Conservation (phyloP, 2,888 invertebrate species). For the Galerucella calmariensis region DNA sequence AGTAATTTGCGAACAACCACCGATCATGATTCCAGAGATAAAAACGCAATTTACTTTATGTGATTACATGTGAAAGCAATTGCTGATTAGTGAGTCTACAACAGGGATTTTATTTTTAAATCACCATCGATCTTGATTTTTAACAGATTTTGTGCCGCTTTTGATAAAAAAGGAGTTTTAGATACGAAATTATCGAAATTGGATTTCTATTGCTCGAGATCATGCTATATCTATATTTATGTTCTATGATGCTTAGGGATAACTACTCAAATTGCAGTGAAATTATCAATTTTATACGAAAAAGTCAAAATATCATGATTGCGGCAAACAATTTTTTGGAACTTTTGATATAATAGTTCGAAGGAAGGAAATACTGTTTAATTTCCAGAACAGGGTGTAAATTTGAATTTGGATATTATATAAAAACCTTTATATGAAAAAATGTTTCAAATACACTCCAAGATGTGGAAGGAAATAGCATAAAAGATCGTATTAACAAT, state of each 20-base stretch:
- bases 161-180: neutral
- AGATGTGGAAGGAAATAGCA: no score
- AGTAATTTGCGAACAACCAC: conserved; percentile 29
- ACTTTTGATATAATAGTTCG: no score
- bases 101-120: conserved; percentile 21
- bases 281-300: neutral
- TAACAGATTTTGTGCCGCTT: conserved; percentile 13
- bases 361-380: no score
- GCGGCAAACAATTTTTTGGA: no score
- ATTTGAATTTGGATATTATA: no score
- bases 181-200: conserved; percentile 9
- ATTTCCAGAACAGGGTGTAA: no score
- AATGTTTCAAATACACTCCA: no score
- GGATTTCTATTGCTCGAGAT: conserved; percentile 1
- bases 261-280: neutral
- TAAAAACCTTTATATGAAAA: no score
- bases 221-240: conserved; percentile 6
- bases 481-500: no score
- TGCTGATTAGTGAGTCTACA: conserved; percentile 26
- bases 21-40: conserved; percentile 31
- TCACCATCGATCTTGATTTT: conserved; percentile 13
- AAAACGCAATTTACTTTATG: conserved; percentile 28
- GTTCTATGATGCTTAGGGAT: neutral
- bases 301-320: no score
- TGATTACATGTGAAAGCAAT: conserved; percentile 32